Evolutionary conservation across 2,888 invertebrate genomes (phyloP), one percentile per base, ranked within the genome.

Genomic region (Macaria notata): DNA sequence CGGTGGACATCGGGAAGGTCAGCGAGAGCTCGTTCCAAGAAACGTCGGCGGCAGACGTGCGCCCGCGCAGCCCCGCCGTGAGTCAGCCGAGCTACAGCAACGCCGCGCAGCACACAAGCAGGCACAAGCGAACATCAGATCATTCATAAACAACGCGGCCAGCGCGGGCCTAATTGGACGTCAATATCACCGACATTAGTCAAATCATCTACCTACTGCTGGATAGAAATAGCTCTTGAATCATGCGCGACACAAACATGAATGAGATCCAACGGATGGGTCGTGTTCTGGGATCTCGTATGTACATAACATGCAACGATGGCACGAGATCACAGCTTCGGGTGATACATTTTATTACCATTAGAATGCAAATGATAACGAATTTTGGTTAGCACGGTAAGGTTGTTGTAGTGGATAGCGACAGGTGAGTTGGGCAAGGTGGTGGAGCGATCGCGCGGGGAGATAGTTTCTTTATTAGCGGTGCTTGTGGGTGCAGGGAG

Each of bases 1-100:
- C 77, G 81, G 78, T 81, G 82, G 80, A 77, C 79, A 74, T 75
- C 74, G 73, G 76, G 83, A 85, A 84, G 84, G 84, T 84, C 82
- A 75, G 59, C 76, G 73, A 72, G 78, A 76, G 73, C 77, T 80
- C 74, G 83, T 84, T 84, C 85, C 80, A 82, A 83, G 85, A 83
- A 81, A 76, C 78, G 71, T 71, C 77, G 83, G 84, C 81, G 84
- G 80, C 84, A 81, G 82, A 77, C 80, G 73, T 67, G 64, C 79
- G 78, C 73, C 66, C 64, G 67, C 71, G 71, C 61, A 68, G 68
- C 73, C 71, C 60, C 55, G 46, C 29, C 52, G 52, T 58, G 62
- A 55, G 55, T 54, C 55, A 61, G 68, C 60, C 52, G 58, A 59
- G 60, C 62, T 52, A 64, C 65, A 64, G 60, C 72, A 62, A 54